Evolutionary conservation across 1,140 invertebrate species (phyloP), one percentile per base, ranked within the genome.

Genomic region (Pseudachorutes palmiensis): DNA sequence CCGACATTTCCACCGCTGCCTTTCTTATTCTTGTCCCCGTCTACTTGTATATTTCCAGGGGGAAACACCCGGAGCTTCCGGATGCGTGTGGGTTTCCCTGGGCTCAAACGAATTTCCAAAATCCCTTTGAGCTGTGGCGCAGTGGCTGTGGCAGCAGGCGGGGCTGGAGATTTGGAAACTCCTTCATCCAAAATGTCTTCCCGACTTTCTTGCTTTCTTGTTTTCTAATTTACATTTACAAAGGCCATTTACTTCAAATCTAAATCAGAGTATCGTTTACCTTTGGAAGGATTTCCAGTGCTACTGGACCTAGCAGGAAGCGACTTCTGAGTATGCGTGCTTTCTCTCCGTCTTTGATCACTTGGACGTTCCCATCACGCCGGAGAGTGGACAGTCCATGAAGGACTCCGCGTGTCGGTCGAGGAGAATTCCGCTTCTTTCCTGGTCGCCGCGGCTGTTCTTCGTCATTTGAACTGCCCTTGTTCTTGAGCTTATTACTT

Each of bases 231-330:
- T 14, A 61, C 24, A 63, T 12, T 61, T 32, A 31, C 24, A 30
- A 32, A 26, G 14, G 5, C 9, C 9, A 22, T 29, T 58, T 58
- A 58, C 5, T 9, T 58, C 9, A 29, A 58, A 58, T 29, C 55
- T 24, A 22, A 45, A 45, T 45, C 9, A 45, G 19, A 45, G 36
- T 19, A 12, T 45, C 19, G 36, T 45, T 45, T 49, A 67, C 71
- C 62, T 69, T 73, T 64, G 72, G 72, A 16, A 73, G 45, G 33
- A 74, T 74, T 62, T 74, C 70, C 30, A 74, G 64, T 24, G 70
- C 70, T 19, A 74, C 72, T 12, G 72, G 72, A 16, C 72, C 72
- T 1, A 74, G 62, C 16, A 69, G 26, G 45, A 74, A 74, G 29
- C 65, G 70, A 29, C 67, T 48, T 33, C 68, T 24, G 3, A 74